Base-by-base conservation (phyloP, 2,888 invertebrate genomes). In the Cancer borealis region DNA sequence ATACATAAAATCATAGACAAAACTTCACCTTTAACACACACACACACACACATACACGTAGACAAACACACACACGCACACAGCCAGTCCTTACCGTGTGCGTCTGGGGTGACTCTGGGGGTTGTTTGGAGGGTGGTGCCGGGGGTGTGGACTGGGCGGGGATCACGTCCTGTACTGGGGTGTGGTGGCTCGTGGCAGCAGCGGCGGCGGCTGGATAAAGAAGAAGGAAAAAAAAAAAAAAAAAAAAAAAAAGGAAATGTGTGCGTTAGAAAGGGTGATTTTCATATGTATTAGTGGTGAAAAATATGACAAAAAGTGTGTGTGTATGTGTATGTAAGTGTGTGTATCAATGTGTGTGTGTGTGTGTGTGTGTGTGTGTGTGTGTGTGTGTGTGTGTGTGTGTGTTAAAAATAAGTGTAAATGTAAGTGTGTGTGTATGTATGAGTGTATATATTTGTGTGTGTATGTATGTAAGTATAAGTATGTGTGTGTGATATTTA, bases 41-140 rank as follows among this genome's bases (percentile, higher is more conserved):
- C 30, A 30, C 6, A 79, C 30, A 26, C 10, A 79, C 26, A 21
- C 6, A n/a, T n/a, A 21, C n/a, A n/a, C n/a, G 10, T 0, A 49
- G 3, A 49, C 88, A 47, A n/a, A 47, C 46, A 88, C 47, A 46
- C 88, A 89, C 26, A 89, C n/a, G n/a, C 12, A 84, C 73, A 26
- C 73, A 73, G n/a, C 8, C 26, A 73, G 26, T 21, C 73, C 26
- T 73, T 39, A 84, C 84, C 84, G 84, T 30, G 3, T 84, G 84
- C 12, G 84, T 39, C 17, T 84, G 73, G 66, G 39, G 26, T 46
- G 89, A 73, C 26, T 46, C 73, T 73, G 93, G 93, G 1, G 91
- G 92, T 21, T 92, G 93, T 47, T 94, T 94, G 47, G 47, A 26
- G 26, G 93, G 93, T 10, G 93, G 93, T 3, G 66, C 92, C 66